Evolutionary conservation across 1,140 invertebrate species (phyloP).

Genomic region (Harlomillsia oculata): DNA sequence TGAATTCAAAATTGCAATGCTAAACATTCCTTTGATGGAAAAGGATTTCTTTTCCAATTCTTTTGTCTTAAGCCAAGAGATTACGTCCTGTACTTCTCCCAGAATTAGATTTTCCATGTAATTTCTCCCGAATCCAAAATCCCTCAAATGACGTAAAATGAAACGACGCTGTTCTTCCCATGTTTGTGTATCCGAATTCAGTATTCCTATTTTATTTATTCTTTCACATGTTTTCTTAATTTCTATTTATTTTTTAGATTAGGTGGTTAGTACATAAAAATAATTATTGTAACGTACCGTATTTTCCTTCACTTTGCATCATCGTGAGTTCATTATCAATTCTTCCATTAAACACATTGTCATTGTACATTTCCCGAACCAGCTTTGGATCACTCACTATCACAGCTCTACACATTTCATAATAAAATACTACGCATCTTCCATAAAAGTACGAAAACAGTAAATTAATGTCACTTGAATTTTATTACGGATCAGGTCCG

Average conservation of each 20-base stretch:
- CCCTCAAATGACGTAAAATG: slow-evolving; percentile 16
- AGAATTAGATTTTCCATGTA: slow-evolving; percentile 12
- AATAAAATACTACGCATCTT: background rate
- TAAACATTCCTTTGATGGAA: slow-evolving; percentile 15
- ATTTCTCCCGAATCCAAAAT: slow-evolving; percentile 21
- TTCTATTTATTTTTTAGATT: background rate
- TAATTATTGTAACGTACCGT: background rate
- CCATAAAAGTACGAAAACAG: background rate
- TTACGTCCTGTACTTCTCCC: slow-evolving; percentile 10
- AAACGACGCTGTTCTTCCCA: slow-evolving; percentile 21
- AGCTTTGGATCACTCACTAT: background rate
- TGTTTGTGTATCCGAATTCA: background rate
- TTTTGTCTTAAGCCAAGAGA: background rate
- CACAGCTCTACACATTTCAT: background rate
- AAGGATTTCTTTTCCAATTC: background rate
- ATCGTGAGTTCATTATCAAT: background rate
- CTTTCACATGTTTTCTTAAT: too few relatives aligned
- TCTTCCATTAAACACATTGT: background rate
- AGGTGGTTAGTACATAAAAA: background rate
- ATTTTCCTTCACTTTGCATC: background rate
- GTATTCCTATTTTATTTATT: too few relatives aligned
- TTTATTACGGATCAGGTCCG: background rate
- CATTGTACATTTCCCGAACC: background rate
- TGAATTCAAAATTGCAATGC: slow-evolving; percentile 57
- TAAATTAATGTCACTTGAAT: background rate